Evolutionary conservation across 2,113 vertebrate species (phyloP), one percentile per base, ranked within the genome.

Genomic region (Antigone vipio): DNA sequence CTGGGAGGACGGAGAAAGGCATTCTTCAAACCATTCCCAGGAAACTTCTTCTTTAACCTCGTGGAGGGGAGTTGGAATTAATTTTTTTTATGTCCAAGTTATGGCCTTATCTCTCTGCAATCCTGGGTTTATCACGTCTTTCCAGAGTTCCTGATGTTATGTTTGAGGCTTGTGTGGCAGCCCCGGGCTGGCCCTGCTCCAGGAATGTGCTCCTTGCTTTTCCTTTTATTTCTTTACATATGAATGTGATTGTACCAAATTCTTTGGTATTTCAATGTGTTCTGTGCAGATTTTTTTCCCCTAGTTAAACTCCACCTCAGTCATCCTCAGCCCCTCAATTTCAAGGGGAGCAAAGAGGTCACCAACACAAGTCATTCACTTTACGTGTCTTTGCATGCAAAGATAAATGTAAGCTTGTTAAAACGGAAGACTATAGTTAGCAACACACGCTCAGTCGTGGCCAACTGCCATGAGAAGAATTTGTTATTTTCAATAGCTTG

Each of bases 141-240:
- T 93, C 44, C 91, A 85, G 91, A 95, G 80, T 94, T 97, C 62
- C 76, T 96, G 72, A 78, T 95, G 55, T 93, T 94, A 82, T 44
- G 59, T 90, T 96, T 3, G 1, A 95, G 85, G 50, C 27, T 93
- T 92, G 49, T 95, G 71, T 85, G 84, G 92, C 88, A 92, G 83
- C 75, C 42, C 3, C 0, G 38, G 40, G 40, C 90, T 94, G 93
- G 84, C 68, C 18, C 34, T 59, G 56, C 60, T 93, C 68, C 92
- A 94, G 67, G 88, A 88, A 88, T 58, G 68, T 93, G 62, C n/a
- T 96, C n/a, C 35, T 85, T 89, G 63, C 56, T 63, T 91, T 92
- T 88, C 64, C 42, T 89, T 79, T 62, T 44, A 66, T 92, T 89
- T 80, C 68, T 78, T 75, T 64, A 45, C 3, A 0, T 35, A 32